A percentile compares a stretch with the other conserved stretches of the same genome.
These are phyloP conservation scores for Caenorhabditis wallacei DNA, from an alignment of 2,888 invertebrate species.

Conservation along the genomic window DNA sequence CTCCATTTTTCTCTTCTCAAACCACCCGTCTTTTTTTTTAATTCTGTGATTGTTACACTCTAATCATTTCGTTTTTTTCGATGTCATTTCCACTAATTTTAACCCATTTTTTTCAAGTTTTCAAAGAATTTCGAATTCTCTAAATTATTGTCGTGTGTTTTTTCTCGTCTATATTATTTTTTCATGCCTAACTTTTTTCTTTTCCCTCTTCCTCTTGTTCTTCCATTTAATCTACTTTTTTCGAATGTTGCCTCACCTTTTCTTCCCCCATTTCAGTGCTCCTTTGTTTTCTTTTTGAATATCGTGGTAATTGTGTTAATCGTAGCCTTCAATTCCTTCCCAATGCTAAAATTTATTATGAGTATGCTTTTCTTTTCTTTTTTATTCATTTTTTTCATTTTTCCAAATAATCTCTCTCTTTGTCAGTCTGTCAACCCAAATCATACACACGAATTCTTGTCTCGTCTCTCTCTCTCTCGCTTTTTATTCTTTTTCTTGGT, in stretches of 20 bases:
- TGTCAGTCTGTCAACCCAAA: slow-evolving; percentile 8
- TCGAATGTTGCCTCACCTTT: neutral
- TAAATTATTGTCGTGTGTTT: neutral
- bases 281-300: slow-evolving; percentile 21
- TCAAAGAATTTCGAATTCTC: neutral
- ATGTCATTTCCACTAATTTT: too few species aligned
- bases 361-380: neutral
- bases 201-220: neutral
- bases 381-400: neutral
- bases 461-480: slow-evolving; percentile 1
- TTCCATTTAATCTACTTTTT: neutral
- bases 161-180: neutral
- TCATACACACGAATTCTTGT: slow-evolving; percentile 1
- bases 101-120: neutral
- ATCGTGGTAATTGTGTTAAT: neutral
- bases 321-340: neutral
- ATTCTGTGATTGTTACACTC: slow-evolving; percentile 24
- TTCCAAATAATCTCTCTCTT: slow-evolving; percentile 3
- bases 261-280: neutral
- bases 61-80: slow-evolving; percentile 11
- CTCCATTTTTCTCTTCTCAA: neutral
- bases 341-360: neutral
- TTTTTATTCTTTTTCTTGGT: slow-evolving; percentile 1
- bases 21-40: neutral
- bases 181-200: slow-evolving; percentile 9